These are phyloP conservation scores for Lampropteryx suffumata DNA, from an alignment of 2,888 invertebrate genomes.

Conservation along the genomic window DNA sequence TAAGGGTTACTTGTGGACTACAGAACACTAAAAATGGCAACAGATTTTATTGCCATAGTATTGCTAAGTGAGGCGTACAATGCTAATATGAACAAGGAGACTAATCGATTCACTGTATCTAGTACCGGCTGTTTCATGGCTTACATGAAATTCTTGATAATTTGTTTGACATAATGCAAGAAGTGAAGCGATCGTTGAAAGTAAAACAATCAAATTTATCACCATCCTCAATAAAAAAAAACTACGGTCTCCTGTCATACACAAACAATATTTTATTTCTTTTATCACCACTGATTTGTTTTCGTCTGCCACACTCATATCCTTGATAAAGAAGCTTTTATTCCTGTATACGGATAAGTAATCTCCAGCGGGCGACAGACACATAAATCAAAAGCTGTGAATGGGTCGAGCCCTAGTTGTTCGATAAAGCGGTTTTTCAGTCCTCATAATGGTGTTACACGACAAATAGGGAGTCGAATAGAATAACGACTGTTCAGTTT, in stretches of 20 bases:
- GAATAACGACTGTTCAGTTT: conserved; percentile 24
- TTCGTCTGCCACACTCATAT: conserved; percentile 43
- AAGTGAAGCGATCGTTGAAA: neutral
- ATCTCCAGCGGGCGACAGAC: conserved; percentile 62
- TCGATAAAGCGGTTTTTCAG: conserved; percentile 36
- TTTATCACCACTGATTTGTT: conserved; percentile 46
- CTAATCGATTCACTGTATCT: no score
- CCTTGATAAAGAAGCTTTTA: conserved; percentile 63
- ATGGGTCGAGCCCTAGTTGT: conserved; percentile 53
- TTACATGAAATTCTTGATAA: no score
- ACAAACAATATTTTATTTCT: conserved; percentile 22
- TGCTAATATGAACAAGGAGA: no score
- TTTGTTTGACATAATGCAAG: no score
- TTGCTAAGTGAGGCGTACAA: no score
- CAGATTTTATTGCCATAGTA: no score
- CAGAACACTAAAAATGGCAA: no score
- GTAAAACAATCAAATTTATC: conserved; percentile 2
- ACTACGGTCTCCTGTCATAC: conserved; percentile 10
- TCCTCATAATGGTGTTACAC: conserved; percentile 33
- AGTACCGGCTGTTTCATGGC: no score
- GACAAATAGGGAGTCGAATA: conserved; percentile 29
- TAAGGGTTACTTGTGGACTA: no score
- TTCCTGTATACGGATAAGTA: conserved; percentile 65
- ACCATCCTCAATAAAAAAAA: conserved; percentile 9
- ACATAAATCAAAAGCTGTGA: conserved; percentile 75